phyloP scores from a whole-genome alignment of 2,888 invertebrate species.

The Parnassius glacialis region DNA sequence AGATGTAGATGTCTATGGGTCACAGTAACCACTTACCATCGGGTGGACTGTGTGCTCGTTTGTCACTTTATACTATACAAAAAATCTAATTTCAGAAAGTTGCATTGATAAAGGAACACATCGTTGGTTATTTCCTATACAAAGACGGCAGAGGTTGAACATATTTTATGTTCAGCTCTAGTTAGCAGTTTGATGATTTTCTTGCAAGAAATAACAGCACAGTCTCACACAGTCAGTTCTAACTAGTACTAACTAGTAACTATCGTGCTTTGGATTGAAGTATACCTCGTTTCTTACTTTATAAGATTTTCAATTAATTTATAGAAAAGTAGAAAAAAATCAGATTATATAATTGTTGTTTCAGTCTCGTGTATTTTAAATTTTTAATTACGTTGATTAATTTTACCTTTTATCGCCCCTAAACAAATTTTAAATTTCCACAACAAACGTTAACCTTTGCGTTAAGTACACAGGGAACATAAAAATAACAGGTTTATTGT shows the following conservation, averaged over 20 bases:
- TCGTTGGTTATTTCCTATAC: conserved; percentile 3
- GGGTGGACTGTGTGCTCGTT: too few relatives aligned
- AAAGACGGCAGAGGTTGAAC: conserved; percentile 2
- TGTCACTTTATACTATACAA: too few relatives aligned
- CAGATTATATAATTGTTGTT: background rate
- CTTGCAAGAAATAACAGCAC: background rate
- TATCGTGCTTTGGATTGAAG: too few relatives aligned
- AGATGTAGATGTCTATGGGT: too few relatives aligned
- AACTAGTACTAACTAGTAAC: too few relatives aligned
- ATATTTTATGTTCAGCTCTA: conserved; percentile 1
- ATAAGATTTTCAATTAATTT: too few relatives aligned
- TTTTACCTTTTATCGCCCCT: conserved; percentile 42
- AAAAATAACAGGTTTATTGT: conserved; percentile 61
- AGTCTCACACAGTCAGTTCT: too few relatives aligned
- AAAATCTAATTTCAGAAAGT: background rate
- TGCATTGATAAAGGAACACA: conserved; percentile 1
- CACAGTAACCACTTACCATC: too few relatives aligned
- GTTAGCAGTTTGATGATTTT: conserved; percentile 6
- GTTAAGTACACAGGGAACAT: conserved; percentile 46
- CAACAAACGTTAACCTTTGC: conserved; percentile 42
- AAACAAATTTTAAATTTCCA: conserved; percentile 50
- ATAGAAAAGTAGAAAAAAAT: too few relatives aligned
- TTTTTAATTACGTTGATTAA: conserved; percentile 30
- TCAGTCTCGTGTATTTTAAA: conserved; percentile 22
- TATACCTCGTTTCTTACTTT: too few relatives aligned